phyloP scores from a whole-genome alignment of 1,140 invertebrate genomes.

The Oedothorax gibbosus region DNA sequence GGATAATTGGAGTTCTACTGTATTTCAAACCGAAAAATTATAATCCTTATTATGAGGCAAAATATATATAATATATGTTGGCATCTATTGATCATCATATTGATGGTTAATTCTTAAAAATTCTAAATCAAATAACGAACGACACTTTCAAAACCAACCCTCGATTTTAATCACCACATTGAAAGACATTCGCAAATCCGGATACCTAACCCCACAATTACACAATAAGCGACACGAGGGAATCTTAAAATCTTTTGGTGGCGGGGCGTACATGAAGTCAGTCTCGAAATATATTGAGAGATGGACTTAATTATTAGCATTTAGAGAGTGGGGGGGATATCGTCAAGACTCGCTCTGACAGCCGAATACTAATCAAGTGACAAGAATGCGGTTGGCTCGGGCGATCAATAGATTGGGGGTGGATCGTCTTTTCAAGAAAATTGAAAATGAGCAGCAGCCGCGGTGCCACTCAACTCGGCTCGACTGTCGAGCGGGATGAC shows the following conservation, averaged over 20 bases:
- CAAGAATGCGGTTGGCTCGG: conserved; percentile 38
- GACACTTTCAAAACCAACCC: no score
- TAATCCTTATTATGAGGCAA: background rate
- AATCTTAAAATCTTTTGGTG: conserved; percentile 30
- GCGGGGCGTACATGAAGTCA: background rate
- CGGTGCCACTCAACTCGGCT: background rate
- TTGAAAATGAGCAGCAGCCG: conserved; percentile 44
- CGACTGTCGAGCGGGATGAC: background rate
- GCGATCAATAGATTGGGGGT: conserved; percentile 21
- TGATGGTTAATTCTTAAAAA: no score
- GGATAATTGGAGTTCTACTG: no score
- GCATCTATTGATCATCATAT: no score
- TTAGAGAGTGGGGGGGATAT: conserved; percentile 31
- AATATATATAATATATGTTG: no score
- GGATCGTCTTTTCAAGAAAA: conserved; percentile 46
- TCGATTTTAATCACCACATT: no score
- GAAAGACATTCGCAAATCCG: no score
- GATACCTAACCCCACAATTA: no score
- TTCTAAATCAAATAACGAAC: no score
- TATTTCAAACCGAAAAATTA: no score
- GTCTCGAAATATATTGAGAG: conserved; percentile 23
- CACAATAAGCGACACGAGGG: no score
- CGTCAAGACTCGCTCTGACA: conserved; percentile 46
- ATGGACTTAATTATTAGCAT: conserved; percentile 52
- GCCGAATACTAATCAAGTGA: conserved; percentile 50